Base-by-base conservation (phyloP, 1,140 invertebrate genomes). In the Vanessa tameamea region DNA sequence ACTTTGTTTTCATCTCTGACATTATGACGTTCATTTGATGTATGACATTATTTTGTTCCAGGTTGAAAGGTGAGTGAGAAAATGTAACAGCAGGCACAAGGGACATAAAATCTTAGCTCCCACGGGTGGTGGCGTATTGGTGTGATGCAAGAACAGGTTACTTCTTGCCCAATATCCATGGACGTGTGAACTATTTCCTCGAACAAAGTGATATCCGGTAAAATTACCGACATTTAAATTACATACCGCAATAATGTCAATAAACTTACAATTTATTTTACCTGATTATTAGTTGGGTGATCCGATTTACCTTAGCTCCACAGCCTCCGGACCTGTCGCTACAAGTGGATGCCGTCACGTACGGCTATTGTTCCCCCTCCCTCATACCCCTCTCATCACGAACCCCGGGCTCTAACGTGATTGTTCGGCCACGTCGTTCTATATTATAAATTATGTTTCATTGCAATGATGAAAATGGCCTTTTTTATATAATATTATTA, bases 301-400 rank as follows among this genome's bases (percentile, higher is more conserved):
- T 61, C 57, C 57, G 48, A 59, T 51, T 70, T 70, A 51, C 57
- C 51, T 73, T 63, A n/a, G 55, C 16, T 53, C 47, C 48, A 20
- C 73, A 75, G 84, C 88, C 87, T 88, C 82, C 83, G 78, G 73
- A 86, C 83, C 84, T 87, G 85, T 71, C 84, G 83, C 84, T 83
- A 84, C 90, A 91, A 92, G 90, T 90, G 88, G 88, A 90, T 90
- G 85, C 88, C 90, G 80, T 87, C 88, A 92, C 88, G 88, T 92
- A 81, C 82, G 65, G 70, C 86, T 72, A 88, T 89, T 90, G 87
- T 89, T 90, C 80, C 67, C 64, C 63, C 59, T 68, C n/a, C 75
- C 74, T 66, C 67, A 68, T 65, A 57, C 64, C 51, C 69, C 53
- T 23, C 50, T 61, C 61, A 31, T 61, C 55, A 61, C 55, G 70